Evolutionary conservation across 1,140 invertebrate genomes (phyloP).

Genomic region (Lamellibrachia luymesi): DNA sequence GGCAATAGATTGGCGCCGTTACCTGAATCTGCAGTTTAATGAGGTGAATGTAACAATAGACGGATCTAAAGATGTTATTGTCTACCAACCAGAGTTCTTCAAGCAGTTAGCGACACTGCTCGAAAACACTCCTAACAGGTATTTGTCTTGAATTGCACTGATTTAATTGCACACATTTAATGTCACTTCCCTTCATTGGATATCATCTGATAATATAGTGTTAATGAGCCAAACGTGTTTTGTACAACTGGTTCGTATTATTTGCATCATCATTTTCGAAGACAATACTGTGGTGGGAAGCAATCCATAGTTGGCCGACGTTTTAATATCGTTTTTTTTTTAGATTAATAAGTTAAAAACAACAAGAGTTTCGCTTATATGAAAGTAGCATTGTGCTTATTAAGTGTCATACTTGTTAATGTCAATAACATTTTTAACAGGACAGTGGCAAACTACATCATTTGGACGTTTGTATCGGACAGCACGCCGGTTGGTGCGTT

Average conservation of each 20-base stretch:
- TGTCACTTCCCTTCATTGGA: not conserved
- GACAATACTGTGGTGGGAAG: no score
- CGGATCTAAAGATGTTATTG: constrained; percentile 72
- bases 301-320: no score
- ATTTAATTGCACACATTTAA: not conserved
- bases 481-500: no score
- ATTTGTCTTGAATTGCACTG: no score
- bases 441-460: not conserved
- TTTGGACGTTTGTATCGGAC: not conserved
- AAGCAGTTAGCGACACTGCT: constrained; percentile 73
- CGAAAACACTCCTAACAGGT: constrained; percentile 47
- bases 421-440: not conserved
- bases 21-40: constrained; percentile 79
- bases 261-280: not conserved
- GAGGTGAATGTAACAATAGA: constrained; percentile 67
- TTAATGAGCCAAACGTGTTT: no score
- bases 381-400: not conserved
- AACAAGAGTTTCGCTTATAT: not conserved
- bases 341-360: no score
- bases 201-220: no score
- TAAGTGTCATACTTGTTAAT: not conserved
- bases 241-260: not conserved
- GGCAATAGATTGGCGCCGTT: no score
- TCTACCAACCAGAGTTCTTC: constrained; percentile 84
- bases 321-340: no score